Percentiles rank a stretch among this genome's conserved stretches.
These are phyloP conservation scores for Antechinus stuartii DNA, from an alignment of 2,113 vertebrate species.

Conservation along the genomic window DNA sequence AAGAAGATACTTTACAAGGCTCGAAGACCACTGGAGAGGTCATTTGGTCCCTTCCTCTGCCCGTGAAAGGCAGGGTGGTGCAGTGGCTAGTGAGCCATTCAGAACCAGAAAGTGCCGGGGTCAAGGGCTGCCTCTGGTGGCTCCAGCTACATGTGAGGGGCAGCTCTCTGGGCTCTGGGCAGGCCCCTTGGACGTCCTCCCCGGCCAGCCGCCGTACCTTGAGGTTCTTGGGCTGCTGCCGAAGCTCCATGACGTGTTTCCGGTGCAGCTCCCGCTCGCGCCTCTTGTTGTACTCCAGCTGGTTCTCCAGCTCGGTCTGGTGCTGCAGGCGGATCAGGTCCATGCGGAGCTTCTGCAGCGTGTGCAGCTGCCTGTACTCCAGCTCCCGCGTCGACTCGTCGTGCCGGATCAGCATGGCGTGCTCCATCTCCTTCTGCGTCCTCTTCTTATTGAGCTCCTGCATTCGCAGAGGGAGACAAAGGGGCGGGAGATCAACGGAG, in stretches of 20 bases:
- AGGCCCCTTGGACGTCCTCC: neutral
- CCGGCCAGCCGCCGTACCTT: slow-evolving; percentile 86
- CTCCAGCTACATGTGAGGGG: too few relatives aligned
- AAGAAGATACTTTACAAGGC: neutral
- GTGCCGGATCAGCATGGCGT: slow-evolving; percentile 98
- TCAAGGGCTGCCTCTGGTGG: neutral
- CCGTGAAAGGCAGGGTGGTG: neutral
- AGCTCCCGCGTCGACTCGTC: slow-evolving; percentile 98
- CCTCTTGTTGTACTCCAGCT: slow-evolving; percentile 99
- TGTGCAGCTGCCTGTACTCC: slow-evolving; percentile 96
- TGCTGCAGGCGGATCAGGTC: slow-evolving; percentile 99
- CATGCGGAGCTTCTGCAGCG: slow-evolving; percentile 97
- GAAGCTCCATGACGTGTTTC: slow-evolving; percentile 98
- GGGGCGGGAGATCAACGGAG: slow-evolving; percentile 13
- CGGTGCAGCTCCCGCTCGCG: slow-evolving; percentile 97
- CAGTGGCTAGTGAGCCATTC: neutral
- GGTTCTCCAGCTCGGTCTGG: slow-evolving; percentile 99
- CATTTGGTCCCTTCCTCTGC: neutral
- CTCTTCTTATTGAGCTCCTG: slow-evolving; percentile 98
- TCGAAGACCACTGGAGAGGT: neutral
- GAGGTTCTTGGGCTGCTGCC: slow-evolving; percentile 99
- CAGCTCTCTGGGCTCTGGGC: neutral
- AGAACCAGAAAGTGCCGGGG: too few relatives aligned
- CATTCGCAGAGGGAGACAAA: slow-evolving; percentile 23
- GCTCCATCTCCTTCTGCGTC: slow-evolving; percentile 99